These are phyloP conservation scores for Palaemon carinicauda DNA, from an alignment of 1,140 invertebrate species.

Conservation along the genomic window DNA sequence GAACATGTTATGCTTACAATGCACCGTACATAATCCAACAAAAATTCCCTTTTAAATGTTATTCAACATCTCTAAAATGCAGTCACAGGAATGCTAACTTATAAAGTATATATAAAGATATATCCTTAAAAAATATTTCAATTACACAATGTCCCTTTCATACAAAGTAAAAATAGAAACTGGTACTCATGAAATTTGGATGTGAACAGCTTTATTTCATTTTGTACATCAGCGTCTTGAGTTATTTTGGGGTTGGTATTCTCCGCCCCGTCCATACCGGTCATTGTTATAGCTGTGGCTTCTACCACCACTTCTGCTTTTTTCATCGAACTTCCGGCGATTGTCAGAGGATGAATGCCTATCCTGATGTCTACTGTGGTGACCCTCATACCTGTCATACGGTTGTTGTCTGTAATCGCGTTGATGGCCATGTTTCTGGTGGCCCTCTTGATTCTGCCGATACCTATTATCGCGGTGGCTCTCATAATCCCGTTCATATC, in stretches of 20 bases:
- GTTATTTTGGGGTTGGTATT: neutral
- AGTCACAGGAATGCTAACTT: too few relatives aligned
- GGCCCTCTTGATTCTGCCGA: neutral
- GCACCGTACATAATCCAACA: too few relatives aligned
- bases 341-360: neutral
- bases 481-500: neutral
- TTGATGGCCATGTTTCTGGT: too few relatives aligned
- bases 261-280: neutral
- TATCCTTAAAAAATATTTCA: too few relatives aligned
- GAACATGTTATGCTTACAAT: too few relatives aligned
- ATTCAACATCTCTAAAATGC: too few relatives aligned
- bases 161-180: too few relatives aligned
- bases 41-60: too few relatives aligned
- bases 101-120: too few relatives aligned
- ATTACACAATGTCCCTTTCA: too few relatives aligned
- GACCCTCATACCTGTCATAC: neutral
- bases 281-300: neutral
- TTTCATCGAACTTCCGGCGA: neutral
- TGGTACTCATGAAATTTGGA: too few relatives aligned
- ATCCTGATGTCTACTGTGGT: neutral
- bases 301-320: neutral
- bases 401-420: neutral
- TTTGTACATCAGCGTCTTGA: neutral
- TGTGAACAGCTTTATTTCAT: too few relatives aligned
- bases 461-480: neutral